Conservation (phyloP, 2,797 vertebrate species). For the Etheostoma perlongum region DNA sequence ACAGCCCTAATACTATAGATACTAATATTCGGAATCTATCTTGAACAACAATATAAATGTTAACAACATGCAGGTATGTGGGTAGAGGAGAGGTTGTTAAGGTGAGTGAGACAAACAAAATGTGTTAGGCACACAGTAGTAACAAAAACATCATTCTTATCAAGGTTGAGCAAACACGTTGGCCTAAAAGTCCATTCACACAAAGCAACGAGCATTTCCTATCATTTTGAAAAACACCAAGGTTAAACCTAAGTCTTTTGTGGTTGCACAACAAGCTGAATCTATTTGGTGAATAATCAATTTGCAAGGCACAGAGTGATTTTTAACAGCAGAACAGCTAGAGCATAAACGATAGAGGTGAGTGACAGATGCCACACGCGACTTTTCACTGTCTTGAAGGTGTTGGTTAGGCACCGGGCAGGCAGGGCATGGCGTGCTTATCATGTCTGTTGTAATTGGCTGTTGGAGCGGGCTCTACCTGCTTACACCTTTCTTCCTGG, state of each 20-base stretch:
- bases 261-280: constrained; percentile 43
- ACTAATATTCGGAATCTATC: neutral
- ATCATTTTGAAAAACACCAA: neutral
- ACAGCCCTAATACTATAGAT: too few species aligned
- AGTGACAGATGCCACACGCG: constrained; percentile 63
- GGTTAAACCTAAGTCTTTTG: constrained; percentile 16
- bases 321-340: constrained; percentile 43
- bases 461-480: constrained; percentile 87
- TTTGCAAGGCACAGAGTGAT: constrained; percentile 62
- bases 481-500: constrained; percentile 96
- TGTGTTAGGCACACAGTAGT: constrained; percentile 64
- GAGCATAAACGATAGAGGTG: constrained; percentile 49
- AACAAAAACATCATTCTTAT: constrained; percentile 47
- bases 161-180: constrained; percentile 23
- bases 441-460: constrained; percentile 59
- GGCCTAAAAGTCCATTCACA: constrained; percentile 30
- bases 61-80: constrained; percentile 70
- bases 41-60: constrained; percentile 11
- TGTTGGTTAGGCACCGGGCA: constrained; percentile 72
- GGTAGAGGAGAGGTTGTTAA: constrained; percentile 64
- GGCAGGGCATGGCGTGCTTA: constrained; percentile 71
- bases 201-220: constrained; percentile 49
- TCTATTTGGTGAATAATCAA: constrained; percentile 49
- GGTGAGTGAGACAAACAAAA: constrained; percentile 57
- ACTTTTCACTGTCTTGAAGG: constrained; percentile 34